Base-by-base conservation (phyloP, 2,888 invertebrate species). In the Congeria kusceri region DNA sequence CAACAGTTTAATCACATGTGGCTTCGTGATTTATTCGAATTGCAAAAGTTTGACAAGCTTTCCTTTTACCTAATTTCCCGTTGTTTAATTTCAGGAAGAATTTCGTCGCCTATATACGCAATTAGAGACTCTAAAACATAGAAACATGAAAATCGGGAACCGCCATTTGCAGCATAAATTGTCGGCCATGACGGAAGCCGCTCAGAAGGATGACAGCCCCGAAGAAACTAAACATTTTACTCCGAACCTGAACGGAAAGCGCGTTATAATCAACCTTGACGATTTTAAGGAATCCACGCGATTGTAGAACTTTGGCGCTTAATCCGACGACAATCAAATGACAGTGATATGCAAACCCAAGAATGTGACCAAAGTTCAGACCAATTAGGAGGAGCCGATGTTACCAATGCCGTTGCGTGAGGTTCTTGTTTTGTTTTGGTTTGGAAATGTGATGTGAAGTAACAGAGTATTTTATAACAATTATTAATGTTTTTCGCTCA, bases 131-230 rank as follows among this genome's bases (percentile, higher is more conserved):
- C 94, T 97, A n/a, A 96, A 96, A 85, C 97, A 97, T 88, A 95
- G 96, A 77, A 96, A 96, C 90, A 95, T 95, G 94, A 95, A 96
- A 80, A 95, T 96, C 23, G 96, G 96, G 0, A 96, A 96, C 89
- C 95, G 96, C 23, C 95, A 96, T 73, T 94, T 97, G 79, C 96
- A 96, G 18, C 95, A 96, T 70, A 96, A 96, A 89, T 96, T 97
- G 83, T 95, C 95, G 0, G 96, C 97, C 7, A 97, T 97, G 97
- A 96, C 96, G 89, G 96, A 96, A 77, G 97, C 96, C 0, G 96
- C 96, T 0, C 95, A 90, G 82, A 91, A 89, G 72, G 89, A 89
- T 7, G 91, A 91, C 66, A 84, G 85, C 32, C 85, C 88, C 1
- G 89, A 90, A 61, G 89, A 90, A 65, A 91, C 92, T 5, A 85